Conservation (phyloP, 1,140 invertebrate genomes). For the Bombus waltoni region DNA sequence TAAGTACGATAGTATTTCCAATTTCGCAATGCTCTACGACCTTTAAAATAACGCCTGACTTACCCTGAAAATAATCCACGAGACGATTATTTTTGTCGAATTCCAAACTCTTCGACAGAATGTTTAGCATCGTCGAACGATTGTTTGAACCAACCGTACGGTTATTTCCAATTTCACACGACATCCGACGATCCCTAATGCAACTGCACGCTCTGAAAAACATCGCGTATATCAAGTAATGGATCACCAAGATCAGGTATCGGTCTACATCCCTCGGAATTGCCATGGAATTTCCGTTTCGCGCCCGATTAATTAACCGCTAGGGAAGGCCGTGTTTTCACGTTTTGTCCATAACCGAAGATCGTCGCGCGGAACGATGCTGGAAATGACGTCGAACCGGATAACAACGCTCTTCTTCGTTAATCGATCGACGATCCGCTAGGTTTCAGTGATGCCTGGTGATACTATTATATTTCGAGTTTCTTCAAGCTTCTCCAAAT, state of each 20-base stretch:
- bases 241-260: neutral
- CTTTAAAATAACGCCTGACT: too few relatives aligned
- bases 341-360: neutral
- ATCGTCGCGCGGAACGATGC: neutral
- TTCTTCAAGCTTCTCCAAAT: too few relatives aligned
- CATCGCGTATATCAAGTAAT: neutral
- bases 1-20: neutral
- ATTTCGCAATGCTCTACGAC: neutral
- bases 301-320: slow-evolving; percentile 4
- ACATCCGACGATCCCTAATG: neutral
- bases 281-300: neutral
- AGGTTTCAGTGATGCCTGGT: too few relatives aligned
- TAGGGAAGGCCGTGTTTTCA: neutral
- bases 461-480: too few relatives aligned
- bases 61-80: too few relatives aligned
- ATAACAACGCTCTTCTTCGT: neutral
- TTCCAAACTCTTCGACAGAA: too few relatives aligned
- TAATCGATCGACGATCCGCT: too few relatives aligned
- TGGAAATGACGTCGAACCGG: neutral
- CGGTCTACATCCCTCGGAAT: too few relatives aligned
- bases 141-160: too few relatives aligned
- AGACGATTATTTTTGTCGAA: too few relatives aligned
- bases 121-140: too few relatives aligned
- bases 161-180: neutral
- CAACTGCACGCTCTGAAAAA: neutral